Base-by-base conservation (phyloP, 2,113 vertebrate genomes). In the Podarcis raffonei region DNA sequence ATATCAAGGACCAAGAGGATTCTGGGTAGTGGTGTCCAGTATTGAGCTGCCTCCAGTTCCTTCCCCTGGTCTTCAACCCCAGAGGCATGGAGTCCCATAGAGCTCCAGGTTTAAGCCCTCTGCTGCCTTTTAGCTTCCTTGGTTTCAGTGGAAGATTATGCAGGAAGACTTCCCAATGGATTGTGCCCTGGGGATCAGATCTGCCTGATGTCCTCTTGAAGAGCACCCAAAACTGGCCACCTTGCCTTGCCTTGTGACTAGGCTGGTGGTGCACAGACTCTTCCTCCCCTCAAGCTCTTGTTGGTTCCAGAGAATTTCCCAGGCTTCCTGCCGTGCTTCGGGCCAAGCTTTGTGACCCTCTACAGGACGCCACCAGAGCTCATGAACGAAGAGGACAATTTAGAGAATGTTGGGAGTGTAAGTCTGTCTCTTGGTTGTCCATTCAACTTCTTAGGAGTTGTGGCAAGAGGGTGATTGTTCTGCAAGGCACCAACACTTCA, bases 251-350 rank as follows among this genome's bases (percentile, higher is more conserved):
- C 35, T 57, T 3, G 57, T 0, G 1, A 6, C 0, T 11, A 27
- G 3, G 16, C 35, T 62, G 59, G 59, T 18, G 6, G 42, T 59
- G 30, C 16, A 81, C 7, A 18, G 30, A 30, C 69, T 53, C 57
- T 59, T 59, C 48, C 13, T 74, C 6, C 35, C 30, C 76, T 48
- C 32, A 13, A 18, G 1, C 25, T 22, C 9, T 68, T 85, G 3
- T 68, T 76, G 39, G 48, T 92, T 94, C n/a, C 90, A 96, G 96
- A 92, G n/a, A 78, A 39, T 30, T 89, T 84, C 75, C 89, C 92
- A 0, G 95, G 95, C 22, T 97, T 96, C 90, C 88, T 94, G 39
- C 96, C 96, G 30, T 95, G 91, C 71, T 97, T 96, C 37, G 95
- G 95, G 5, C 95, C 96, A 76, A 92, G 93, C 85, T 96, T 95